Evolutionary conservation across 2,113 vertebrate genomes (phyloP).

Genomic region (Chinchilla lanigera): DNA sequence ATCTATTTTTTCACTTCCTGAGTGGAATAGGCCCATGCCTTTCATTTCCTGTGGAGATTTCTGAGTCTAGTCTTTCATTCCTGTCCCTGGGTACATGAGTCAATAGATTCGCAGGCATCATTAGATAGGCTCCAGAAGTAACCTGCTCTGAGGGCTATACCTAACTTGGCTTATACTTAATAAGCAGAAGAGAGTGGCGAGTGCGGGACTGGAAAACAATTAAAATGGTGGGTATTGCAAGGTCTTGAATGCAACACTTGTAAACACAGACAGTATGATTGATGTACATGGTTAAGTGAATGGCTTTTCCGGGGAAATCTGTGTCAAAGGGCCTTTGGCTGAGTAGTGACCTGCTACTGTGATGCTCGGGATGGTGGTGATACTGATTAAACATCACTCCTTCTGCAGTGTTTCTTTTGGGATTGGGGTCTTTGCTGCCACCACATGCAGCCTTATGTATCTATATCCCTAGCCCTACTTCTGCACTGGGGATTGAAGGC

Average conservation of each 20-base stretch:
- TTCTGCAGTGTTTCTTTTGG: neutral
- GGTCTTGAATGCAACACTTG: neutral
- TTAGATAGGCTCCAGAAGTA: neutral
- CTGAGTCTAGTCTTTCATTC: neutral
- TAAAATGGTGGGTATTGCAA: neutral
- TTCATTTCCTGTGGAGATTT: neutral
- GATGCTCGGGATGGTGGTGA: neutral
- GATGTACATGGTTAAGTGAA: neutral
- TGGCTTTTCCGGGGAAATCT: neutral
- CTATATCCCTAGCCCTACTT: neutral
- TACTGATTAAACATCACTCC: neutral
- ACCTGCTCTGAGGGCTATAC: neutral
- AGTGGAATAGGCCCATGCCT: neutral
- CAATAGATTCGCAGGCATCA: neutral
- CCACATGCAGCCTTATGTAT: rapidly evolving
- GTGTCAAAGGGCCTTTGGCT: neutral
- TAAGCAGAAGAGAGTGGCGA: neutral
- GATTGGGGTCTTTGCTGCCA: neutral
- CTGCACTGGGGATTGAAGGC: neutral
- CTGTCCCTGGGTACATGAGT: neutral
- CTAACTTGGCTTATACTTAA: neutral
- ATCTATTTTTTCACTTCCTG: neutral
- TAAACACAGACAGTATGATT: neutral
- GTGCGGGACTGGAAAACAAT: neutral
- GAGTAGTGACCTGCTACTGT: neutral